Evolutionary conservation across 2,113 vertebrate genomes (phyloP).

Genomic region (Mohoua ochrocephala): DNA sequence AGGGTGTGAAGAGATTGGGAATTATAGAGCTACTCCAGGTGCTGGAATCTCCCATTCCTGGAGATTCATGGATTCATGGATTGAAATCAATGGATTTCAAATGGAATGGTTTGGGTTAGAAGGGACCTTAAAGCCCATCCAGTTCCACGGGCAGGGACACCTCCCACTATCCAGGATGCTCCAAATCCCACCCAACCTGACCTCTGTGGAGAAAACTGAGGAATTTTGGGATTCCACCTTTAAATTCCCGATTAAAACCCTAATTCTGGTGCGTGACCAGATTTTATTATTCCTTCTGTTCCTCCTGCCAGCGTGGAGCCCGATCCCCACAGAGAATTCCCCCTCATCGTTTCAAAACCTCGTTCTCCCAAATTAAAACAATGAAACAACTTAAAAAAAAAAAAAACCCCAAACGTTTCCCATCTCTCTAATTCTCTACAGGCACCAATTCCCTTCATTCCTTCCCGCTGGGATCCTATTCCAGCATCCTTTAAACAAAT

Average conservation of each 20-base stretch:
- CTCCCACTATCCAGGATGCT: not conserved
- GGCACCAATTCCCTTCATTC: not conserved
- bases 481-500: not conserved
- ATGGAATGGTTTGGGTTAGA: not conserved
- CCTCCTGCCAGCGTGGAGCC: not conserved
- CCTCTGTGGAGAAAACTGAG: rapidly evolving
- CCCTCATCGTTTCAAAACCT: rapidly evolving
- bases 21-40: no score
- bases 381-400: not conserved
- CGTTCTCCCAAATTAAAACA: not conserved
- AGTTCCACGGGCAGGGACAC: not conserved
- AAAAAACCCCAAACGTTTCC: not conserved
- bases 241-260: not conserved
- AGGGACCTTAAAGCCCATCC: not conserved
- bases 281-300: not conserved
- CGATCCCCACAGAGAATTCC: not conserved
- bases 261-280: not conserved
- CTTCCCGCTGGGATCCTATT: not conserved
- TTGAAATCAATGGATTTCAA: no score
- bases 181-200: not conserved
- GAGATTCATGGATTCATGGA: no score
- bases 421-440: not conserved
- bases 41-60: no score
- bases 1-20: not conserved
- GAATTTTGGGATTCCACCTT: not conserved